These are phyloP conservation scores for Acromyrmex echinatior DNA, from an alignment of 1,140 invertebrate species.

Conservation along the genomic window DNA sequence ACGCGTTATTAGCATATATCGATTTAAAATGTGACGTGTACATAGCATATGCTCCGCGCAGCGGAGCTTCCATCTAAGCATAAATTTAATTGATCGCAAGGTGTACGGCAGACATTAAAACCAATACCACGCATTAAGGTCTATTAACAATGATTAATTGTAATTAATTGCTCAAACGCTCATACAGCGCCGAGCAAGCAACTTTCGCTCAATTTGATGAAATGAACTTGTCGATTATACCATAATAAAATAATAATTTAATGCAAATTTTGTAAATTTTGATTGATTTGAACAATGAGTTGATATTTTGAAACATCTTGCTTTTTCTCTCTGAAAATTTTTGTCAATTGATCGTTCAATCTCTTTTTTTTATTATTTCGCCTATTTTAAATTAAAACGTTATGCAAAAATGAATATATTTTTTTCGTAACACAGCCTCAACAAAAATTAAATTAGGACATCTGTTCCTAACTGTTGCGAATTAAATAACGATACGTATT, in stretches of 20 bases:
- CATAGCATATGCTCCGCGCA: neutral
- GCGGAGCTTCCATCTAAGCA: constrained; percentile 14
- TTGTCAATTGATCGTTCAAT: neutral
- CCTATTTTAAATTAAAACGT: neutral
- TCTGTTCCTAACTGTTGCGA: neutral
- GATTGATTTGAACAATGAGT: neutral
- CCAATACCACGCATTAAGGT: constrained; percentile 24
- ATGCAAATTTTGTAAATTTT: neutral
- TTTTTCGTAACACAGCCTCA: neutral
- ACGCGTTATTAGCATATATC: constrained; percentile 59
- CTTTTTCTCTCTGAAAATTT: neutral
- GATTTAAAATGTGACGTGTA: constrained; percentile 40
- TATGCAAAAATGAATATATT: neutral
- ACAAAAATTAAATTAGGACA: neutral
- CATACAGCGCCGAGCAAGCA: neutral
- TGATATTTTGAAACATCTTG: neutral
- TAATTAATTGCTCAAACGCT: constrained; percentile 41
- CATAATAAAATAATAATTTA: constrained; percentile 12
- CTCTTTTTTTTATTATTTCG: neutral
- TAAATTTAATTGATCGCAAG: constrained; percentile 53
- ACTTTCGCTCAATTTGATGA: constrained; percentile 21
- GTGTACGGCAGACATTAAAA: constrained; percentile 42
- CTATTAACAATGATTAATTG: constrained; percentile 51
- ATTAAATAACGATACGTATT: neutral
- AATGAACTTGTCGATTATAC: constrained; percentile 7